Conservation (phyloP, 2,113 vertebrate genomes). For the Naja naja region DNA sequence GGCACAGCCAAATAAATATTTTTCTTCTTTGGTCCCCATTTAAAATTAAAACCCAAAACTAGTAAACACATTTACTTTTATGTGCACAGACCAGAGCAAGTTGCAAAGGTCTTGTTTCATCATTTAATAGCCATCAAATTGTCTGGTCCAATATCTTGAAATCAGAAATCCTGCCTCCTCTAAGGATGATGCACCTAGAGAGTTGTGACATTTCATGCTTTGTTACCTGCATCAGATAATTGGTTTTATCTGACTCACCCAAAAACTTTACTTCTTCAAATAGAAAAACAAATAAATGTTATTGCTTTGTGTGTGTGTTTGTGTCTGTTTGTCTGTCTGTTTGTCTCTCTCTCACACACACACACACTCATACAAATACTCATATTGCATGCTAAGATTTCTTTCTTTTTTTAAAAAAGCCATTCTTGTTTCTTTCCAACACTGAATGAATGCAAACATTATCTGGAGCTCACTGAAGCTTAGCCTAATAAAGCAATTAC, state of each 20-base stretch:
- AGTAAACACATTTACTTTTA: not conserved
- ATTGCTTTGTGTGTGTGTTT: too few species aligned
- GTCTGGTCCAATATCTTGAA: not conserved
- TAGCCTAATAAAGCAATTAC: slow-evolving; percentile 23
- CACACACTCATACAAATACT: not conserved
- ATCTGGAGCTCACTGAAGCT: slow-evolving; percentile 27
- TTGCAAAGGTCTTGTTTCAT: not conserved
- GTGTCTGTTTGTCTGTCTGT: accelerated
- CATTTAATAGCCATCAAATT: slow-evolving; percentile 1
- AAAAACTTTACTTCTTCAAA: not conserved
- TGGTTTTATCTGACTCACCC: not conserved
- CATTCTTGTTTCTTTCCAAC: not conserved
- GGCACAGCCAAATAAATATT: not conserved
- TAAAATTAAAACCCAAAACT: not conserved
- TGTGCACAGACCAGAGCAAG: not conserved
- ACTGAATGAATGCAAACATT: not conserved
- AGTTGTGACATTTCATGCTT: slow-evolving; percentile 5
- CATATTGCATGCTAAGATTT: not conserved
- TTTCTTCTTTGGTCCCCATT: not conserved
- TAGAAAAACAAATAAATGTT: not conserved
- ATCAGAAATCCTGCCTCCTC: not conserved
- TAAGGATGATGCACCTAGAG: not conserved
- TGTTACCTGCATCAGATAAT: slow-evolving; percentile 2
- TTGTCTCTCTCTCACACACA: too few species aligned
- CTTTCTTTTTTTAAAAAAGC: not conserved